phyloP scores from a whole-genome alignment of 2,797 vertebrate species.

The Aselliscus stoliczkanus region DNA sequence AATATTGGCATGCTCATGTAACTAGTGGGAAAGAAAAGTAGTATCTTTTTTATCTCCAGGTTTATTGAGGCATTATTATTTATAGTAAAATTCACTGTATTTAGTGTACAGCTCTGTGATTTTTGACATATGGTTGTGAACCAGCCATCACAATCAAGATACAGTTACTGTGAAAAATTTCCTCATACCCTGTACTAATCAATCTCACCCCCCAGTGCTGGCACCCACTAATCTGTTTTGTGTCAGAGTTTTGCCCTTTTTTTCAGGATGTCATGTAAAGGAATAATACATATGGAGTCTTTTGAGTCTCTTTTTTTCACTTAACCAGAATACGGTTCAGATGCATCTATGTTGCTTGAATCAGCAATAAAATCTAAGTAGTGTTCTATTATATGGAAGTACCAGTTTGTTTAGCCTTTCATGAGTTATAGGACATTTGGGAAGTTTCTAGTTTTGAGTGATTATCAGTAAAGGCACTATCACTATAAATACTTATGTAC shows the following conservation, averaged over 20 bases:
- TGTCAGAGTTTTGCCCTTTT: not conserved
- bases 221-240: not conserved
- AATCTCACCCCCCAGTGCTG: not conserved
- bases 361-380: not conserved
- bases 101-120: not conserved
- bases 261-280: not conserved
- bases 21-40: not conserved
- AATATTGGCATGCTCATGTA: not conserved
- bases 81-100: not conserved
- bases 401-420: not conserved
- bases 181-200: not conserved
- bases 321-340: not conserved
- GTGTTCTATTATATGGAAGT: not conserved
- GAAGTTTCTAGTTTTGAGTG: not conserved
- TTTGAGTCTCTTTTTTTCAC: not conserved
- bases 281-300: not conserved
- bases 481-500: not conserved
- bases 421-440: not conserved
- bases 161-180: not conserved
- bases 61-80: not conserved
- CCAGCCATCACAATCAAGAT: not conserved
- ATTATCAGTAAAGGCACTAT: not conserved
- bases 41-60: not conserved
- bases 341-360: not conserved
- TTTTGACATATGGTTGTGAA: not conserved